These are phyloP conservation scores for Alligator sinensis DNA, from an alignment of 2,113 vertebrate species.

Conservation along the genomic window DNA sequence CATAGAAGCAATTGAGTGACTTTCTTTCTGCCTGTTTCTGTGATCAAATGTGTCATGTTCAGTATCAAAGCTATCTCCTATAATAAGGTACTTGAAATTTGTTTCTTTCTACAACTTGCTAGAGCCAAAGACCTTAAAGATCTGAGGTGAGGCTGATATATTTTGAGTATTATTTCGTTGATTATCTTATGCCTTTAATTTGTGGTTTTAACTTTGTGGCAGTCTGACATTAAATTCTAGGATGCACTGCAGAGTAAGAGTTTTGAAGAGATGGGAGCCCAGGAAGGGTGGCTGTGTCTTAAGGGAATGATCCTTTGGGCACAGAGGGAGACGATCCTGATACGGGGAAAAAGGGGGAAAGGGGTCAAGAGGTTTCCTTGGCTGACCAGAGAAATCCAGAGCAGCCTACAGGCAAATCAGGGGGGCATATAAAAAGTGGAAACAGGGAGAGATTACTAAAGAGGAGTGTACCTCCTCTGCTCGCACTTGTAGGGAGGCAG, in stretches of 20 bases:
- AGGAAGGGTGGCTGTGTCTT: no score
- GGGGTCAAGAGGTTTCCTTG: no score
- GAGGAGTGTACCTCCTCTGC: no score
- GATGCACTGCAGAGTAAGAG: not conserved
- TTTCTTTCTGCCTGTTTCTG: not conserved
- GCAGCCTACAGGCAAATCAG: no score
- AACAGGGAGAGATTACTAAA: no score
- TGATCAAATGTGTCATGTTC: not conserved
- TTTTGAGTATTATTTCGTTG: not conserved
- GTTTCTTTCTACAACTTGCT: not conserved
- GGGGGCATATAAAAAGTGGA: no score
- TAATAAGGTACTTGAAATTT: not conserved
- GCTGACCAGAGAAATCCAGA: no score
- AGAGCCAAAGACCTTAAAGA: no score
- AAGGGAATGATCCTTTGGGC: no score
- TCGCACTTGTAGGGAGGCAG: no score
- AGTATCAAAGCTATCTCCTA: not conserved
- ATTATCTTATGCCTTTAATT: not conserved
- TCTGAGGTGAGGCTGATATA: not conserved
- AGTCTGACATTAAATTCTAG: not conserved
- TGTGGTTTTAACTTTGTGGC: not conserved
- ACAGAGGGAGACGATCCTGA: no score
- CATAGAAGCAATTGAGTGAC: not conserved
- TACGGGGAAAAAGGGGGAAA: no score
- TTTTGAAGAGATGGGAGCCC: not conserved